Base-by-base conservation (phyloP, 2,888 invertebrate genomes). In the Cynaeus angustus region DNA sequence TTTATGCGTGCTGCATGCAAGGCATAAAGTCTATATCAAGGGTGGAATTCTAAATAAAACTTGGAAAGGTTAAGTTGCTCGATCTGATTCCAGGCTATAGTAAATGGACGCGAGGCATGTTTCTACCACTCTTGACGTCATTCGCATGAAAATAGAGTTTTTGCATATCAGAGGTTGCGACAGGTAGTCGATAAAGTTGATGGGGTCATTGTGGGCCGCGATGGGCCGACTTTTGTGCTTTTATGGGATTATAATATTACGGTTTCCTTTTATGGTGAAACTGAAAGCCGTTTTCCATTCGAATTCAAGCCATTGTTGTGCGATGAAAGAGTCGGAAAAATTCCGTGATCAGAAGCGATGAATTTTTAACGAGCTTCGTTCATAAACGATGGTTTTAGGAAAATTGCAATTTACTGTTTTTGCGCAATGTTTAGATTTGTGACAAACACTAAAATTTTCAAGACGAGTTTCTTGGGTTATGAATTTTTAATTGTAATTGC, bases 1-100 rank as follows among this genome's bases (percentile, higher is more conserved):
- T 68, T 64, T 56, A 68, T 71, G 71, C 71, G 71, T 71, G 71
- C 30, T 59, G 37, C 71, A 71, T 71, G 71, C 71, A 71, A 71
- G 56, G 50, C 58, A 43, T 58, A 66, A 66, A 66, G 64, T 30
- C 64, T 64, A 43, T 64, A 69, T 69, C 61, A 38, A 55, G 64
- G 46, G 58, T 55, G 46, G 71, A 71, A 71, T 68, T 68, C 68
- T 64, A 71, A 71, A 71, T 71, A 68, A 71, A 71, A 71, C 64
- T 14, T 58, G 68, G 48, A 70, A 70, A 70, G 70, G 70, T 70
- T 70, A 70, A 70, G 59, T 61, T 30, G 61, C 45, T 12, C 58
- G 53, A 71, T 66, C 65, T 55, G 67, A 67, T 70, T 62, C 53
- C 53, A 30, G 56, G n/a, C 58, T 3, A n/a, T 53, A 53, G 52